A percentile compares a stretch with the other conserved stretches of the same genome.
Conservation (phyloP, 2,113 vertebrate species). For the Epinephelus moara region DNA sequence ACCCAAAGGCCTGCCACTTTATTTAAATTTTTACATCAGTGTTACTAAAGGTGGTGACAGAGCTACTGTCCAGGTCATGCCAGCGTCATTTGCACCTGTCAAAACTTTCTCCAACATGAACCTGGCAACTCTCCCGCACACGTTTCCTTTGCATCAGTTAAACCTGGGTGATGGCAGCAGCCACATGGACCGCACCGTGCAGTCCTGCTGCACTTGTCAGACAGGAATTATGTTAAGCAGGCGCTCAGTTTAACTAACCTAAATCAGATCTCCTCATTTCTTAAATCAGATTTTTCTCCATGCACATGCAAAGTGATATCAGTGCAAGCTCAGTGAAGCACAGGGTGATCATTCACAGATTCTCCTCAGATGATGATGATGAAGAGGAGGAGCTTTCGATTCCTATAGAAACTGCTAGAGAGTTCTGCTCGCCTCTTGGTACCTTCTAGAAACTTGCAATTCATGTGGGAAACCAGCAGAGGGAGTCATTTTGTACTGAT, state of each 20-base stretch:
- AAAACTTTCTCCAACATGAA: constrained; percentile 10
- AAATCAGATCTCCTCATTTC: background rate
- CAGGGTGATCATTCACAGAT: background rate
- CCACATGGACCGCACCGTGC: constrained; percentile 28
- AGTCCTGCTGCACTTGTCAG: constrained; percentile 6
- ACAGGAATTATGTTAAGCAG: constrained; percentile 16
- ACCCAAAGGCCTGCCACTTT: background rate
- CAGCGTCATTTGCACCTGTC: background rate
- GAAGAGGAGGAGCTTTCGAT: constrained; percentile 42
- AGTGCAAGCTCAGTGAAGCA: background rate
- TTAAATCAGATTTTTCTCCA: no score
- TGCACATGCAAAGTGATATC: background rate
- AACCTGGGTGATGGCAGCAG: constrained; percentile 5
- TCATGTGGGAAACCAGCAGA: constrained; percentile 55
- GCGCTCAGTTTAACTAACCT: background rate
- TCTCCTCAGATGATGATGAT: background rate
- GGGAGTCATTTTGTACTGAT: constrained; percentile 48
- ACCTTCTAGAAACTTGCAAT: constrained; percentile 83
- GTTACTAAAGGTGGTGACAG: no score
- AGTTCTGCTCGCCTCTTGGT: constrained; percentile 65
- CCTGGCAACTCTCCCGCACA: background rate
- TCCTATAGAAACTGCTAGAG: constrained; percentile 56
- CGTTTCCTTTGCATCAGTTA: background rate
- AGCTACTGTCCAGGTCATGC: no score
- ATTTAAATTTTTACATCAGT: background rate